Conservation (phyloP, 1,140 invertebrate species). For the Daktulosphaira vitifoliae region DNA sequence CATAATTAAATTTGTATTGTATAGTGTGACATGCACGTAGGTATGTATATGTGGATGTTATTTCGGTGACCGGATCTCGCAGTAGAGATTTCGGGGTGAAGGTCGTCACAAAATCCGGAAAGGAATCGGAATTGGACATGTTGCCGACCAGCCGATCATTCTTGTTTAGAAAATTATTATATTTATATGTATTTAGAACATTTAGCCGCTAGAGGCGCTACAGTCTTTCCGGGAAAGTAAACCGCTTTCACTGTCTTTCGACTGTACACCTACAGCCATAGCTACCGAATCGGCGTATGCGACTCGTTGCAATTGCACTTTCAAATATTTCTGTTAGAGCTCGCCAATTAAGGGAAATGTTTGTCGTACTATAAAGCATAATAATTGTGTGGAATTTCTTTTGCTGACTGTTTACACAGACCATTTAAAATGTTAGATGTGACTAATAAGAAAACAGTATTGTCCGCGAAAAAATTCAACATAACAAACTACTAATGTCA, state of each 20-base stretch:
- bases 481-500: too few relatives aligned
- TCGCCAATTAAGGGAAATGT: not conserved
- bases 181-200: slow-evolving; percentile 26
- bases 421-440: too few relatives aligned
- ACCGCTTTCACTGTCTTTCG: slow-evolving; percentile 29
- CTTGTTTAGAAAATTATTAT: too few relatives aligned
- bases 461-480: too few relatives aligned
- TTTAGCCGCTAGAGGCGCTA: slow-evolving; percentile 26
- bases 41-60: not conserved
- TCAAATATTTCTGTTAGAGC: slow-evolving; percentile 24
- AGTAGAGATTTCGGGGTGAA: slow-evolving; percentile 14
- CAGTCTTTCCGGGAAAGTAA: slow-evolving; percentile 25
- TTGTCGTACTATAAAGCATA: too few relatives aligned
- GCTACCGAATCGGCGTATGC: not conserved
- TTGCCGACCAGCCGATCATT: not conserved
- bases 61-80: slow-evolving; percentile 19
- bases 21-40: not conserved
- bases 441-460: too few relatives aligned
- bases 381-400: too few relatives aligned
- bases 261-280: not conserved
- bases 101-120: slow-evolving; percentile 19
- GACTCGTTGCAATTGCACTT: slow-evolving; percentile 27
- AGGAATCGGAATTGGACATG: slow-evolving; percentile 2
- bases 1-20: too few relatives aligned
- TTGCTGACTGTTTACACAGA: too few relatives aligned